A percentile compares a stretch with the other conserved stretches of the same genome.
Conservation (phyloP, 2,888 invertebrate species). For the Conistra vaccinii region DNA sequence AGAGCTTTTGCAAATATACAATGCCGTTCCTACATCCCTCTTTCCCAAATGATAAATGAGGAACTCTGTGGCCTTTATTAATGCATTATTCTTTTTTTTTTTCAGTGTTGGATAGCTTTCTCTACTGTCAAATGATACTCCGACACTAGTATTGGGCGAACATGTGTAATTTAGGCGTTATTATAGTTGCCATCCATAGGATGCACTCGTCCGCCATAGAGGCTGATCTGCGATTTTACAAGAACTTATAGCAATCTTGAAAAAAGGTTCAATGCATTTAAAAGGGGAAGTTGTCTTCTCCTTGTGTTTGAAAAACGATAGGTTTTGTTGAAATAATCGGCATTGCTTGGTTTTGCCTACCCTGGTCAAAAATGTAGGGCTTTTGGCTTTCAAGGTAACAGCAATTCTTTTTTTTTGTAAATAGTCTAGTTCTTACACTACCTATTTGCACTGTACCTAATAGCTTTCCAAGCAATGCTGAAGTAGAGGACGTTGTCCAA, state of each 20-base stretch:
- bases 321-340: conserved; percentile 45
- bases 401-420: conserved; percentile 16
- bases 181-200: conserved; percentile 50
- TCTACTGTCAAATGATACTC: conserved; percentile 88
- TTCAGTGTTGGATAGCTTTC: conserved; percentile 88
- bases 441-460: conserved; percentile 14
- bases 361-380: background rate
- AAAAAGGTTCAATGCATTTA: conserved; percentile 62
- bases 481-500: conserved; percentile 39
- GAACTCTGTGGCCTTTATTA: background rate
- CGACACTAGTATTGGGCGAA: conserved; percentile 79
- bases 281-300: conserved; percentile 50
- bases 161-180: conserved; percentile 42
- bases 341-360: conserved; percentile 43
- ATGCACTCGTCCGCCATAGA: conserved; percentile 55
- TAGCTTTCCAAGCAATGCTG: conserved; percentile 44
- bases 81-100: conserved; percentile 59
- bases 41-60: background rate
- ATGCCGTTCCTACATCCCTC: background rate
- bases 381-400: background rate
- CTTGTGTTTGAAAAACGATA: conserved; percentile 41
- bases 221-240: conserved; percentile 53
- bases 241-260: conserved; percentile 64
- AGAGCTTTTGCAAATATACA: background rate
- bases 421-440: conserved; percentile 24